Conservation (phyloP, 2,797 vertebrate genomes). For the Mormyrus hasselquistii region DNA sequence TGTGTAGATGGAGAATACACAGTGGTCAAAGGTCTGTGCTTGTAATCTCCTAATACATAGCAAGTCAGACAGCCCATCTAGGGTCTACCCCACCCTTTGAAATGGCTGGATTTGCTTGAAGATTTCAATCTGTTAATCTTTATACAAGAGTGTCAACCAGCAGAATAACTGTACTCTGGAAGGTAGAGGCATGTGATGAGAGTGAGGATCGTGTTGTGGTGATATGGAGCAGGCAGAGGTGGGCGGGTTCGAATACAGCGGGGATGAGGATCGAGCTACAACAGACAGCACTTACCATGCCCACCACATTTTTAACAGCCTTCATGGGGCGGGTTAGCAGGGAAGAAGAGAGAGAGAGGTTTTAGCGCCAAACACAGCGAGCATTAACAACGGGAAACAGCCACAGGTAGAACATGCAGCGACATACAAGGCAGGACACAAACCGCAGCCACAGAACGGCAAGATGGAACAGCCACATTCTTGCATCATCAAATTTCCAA, state of each 20-base stretch:
- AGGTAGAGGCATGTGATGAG: not conserved
- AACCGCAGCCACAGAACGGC: not conserved
- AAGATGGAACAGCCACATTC: not conserved
- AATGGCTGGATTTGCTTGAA: not conserved
- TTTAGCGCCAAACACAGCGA: conserved; percentile 52
- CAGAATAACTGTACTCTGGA: not conserved
- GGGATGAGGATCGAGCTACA: not conserved
- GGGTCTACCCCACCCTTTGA: not conserved
- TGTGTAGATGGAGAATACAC: conserved; percentile 38
- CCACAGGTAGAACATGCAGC: not conserved
- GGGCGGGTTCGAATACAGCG: not conserved
- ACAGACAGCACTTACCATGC: conserved; percentile 78
- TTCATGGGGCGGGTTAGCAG: conserved; percentile 64
- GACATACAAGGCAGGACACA: not conserved
- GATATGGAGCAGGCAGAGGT: not conserved
- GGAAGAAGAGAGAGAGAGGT: conserved; percentile 47
- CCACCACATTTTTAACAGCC: conserved; percentile 93
- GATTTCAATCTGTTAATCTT: not conserved
- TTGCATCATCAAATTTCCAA: not conserved
- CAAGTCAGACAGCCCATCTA: not conserved
- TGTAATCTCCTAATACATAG: not conserved
- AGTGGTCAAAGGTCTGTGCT: not conserved
- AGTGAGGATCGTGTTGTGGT: not conserved
- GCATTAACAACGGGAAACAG: not conserved
- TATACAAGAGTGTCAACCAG: not conserved